Evolutionary conservation across 2,888 invertebrate genomes (phyloP).

Genomic region (Torymus texanus): DNA sequence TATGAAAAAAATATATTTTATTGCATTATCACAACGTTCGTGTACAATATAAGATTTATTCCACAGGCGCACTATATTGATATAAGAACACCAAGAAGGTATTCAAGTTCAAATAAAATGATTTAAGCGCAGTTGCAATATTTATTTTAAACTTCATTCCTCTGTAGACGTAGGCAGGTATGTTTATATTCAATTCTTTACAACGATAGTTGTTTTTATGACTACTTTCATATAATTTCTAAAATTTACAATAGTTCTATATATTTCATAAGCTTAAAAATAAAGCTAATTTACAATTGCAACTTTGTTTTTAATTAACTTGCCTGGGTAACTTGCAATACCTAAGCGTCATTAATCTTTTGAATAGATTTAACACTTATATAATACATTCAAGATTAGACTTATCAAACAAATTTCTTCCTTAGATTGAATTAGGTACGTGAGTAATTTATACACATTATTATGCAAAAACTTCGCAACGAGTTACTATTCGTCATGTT

Average conservation of each 20-base stretch:
- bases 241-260: constrained; percentile 29
- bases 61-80: constrained; percentile 30
- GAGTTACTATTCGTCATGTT: constrained; percentile 1
- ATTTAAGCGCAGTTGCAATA: constrained; percentile 13
- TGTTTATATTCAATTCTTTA: constrained; percentile 24
- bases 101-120: constrained; percentile 23
- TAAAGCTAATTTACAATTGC: constrained; percentile 32
- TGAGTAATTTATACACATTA: constrained; percentile 31
- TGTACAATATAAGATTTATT: constrained; percentile 50
- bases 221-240: neutral
- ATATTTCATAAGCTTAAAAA: constrained; percentile 28
- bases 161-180: constrained; percentile 32
- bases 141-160: constrained; percentile 15
- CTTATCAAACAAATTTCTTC: constrained; percentile 26
- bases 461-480: constrained; percentile 26
- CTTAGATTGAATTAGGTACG: constrained; percentile 30
- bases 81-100: constrained; percentile 14
- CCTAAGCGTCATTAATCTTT: constrained; percentile 26
- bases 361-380: constrained; percentile 30
- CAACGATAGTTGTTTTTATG: constrained; percentile 9
- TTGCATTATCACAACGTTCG: constrained; percentile 55
- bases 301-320: constrained; percentile 31
- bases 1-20: constrained; percentile 57
- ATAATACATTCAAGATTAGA: constrained; percentile 39
- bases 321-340: neutral